Base-by-base conservation (phyloP, 2,113 vertebrate genomes). In the Xiphorhynchus elegans region DNA sequence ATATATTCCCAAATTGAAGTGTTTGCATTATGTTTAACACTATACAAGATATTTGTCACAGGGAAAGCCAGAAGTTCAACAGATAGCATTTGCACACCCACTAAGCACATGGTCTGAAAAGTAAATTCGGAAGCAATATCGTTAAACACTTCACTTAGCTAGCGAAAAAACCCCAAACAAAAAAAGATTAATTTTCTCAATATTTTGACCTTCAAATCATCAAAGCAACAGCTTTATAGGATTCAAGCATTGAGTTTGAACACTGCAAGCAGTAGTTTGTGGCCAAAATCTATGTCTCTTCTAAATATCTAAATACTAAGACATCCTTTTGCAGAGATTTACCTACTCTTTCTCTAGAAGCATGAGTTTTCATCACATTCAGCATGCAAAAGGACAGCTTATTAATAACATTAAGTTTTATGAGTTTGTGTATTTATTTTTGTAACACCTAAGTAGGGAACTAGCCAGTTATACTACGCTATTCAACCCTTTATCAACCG, bases 61-160 rank as follows among this genome's bases (percentile, higher is more conserved):
- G 52, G 50, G 58, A 87, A 96, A 92, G 52, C 68, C 72, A 83
- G 29, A 63, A 95, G 73, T 87, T 93, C 84, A 97, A 64, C 7
- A 88, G 37, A 86, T 9, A 77, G 29, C 76, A 63, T 78, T 95
- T 5, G 0, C 47, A 90, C 94, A 93, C 90, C 93, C 95, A 95
- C 91, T 56, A 67, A 95, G 80, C 94, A 96, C 94, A 96, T 78
- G 80, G 68, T 47, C 60, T 89, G 40, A 81, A 88, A 87, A 93
- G 74, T 39, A 93, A 86, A 95, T 74, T 84, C 50, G 70, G 79
- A 84, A 67, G 60, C 69, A 87, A 29, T 29, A n/a, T 26, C 44
- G 31, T 28, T 93, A 56, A 93, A 64, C 76, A 56, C 29, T 89
- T 76, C 35, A 60, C n/a, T 60, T 50, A 52, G 25, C 53, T 46